These are phyloP conservation scores for Cyclina sinensis DNA, from an alignment of 1,140 invertebrate genomes.

Conservation along the genomic window DNA sequence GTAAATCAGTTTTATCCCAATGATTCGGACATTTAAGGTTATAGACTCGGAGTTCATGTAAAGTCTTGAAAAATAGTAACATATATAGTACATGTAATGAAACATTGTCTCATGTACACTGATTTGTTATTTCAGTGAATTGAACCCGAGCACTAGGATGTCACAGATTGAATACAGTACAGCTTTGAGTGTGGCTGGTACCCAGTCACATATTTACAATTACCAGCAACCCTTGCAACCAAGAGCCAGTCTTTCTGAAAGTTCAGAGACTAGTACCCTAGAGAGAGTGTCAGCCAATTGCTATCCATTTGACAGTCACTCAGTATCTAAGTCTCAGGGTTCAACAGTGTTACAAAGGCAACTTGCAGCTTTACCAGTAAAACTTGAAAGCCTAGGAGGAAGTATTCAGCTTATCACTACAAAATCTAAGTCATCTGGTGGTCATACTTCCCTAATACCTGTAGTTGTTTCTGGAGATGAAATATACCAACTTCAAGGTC, in stretches of 20 bases:
- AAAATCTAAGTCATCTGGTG: not conserved
- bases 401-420: not conserved
- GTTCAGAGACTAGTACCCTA: not conserved
- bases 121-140: constrained; percentile 11
- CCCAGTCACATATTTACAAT: not conserved
- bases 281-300: not conserved
- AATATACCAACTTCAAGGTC: constrained; percentile 22
- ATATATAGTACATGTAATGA: too few species aligned
- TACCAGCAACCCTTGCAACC: not conserved
- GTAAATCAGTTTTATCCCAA: too few species aligned
- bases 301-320: not conserved
- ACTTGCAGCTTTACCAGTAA: not conserved
- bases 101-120: too few species aligned
- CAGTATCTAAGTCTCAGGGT: not conserved
- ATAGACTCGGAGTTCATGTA: too few species aligned
- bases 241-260: not conserved
- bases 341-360: not conserved
- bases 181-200: not conserved
- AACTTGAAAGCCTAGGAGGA: not conserved
- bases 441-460: constrained; percentile 8
- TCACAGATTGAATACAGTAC: not conserved
- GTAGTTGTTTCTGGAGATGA: constrained; percentile 32
- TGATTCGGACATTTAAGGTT: too few species aligned
- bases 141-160: not conserved
- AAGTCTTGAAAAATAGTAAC: too few species aligned